These are phyloP conservation scores for Vanessa tameamea DNA, from an alignment of 1,140 invertebrate species.

Conservation along the genomic window DNA sequence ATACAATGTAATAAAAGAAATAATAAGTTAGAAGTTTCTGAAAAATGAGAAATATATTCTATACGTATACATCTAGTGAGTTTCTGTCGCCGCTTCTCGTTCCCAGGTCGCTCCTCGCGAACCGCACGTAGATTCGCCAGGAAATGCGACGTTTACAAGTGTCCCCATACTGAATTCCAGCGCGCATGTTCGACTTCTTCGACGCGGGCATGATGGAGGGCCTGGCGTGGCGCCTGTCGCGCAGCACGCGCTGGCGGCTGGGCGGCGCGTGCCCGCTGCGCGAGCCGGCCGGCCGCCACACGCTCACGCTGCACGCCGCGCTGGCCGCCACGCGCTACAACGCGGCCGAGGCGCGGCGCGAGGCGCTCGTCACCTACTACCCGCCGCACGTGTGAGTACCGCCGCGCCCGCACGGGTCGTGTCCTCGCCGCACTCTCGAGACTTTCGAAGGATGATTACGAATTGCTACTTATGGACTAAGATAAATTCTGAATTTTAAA, in stretches of 20 bases:
- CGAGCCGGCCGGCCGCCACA: conserved; percentile 63
- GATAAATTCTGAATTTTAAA: too few relatives aligned
- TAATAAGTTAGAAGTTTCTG: too few relatives aligned
- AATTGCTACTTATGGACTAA: too few relatives aligned
- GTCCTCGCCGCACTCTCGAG: too few relatives aligned
- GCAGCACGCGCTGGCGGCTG: conserved; percentile 66
- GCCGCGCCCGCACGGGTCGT: background rate
- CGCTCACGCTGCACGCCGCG: conserved; percentile 63
- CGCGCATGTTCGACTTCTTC: conserved; percentile 93
- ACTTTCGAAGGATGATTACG: too few relatives aligned
- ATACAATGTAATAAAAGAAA: too few relatives aligned
- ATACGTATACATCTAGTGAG: too few relatives aligned
- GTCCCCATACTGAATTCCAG: conserved; percentile 63
- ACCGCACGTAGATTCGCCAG: background rate
- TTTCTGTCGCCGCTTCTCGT: too few relatives aligned
- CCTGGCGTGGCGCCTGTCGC: conserved; percentile 82
- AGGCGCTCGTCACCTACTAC: conserved; percentile 70
- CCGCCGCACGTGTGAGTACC: conserved; percentile 71
- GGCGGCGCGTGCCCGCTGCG: conserved; percentile 64
- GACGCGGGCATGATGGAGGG: conserved; percentile 93
- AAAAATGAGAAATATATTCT: too few relatives aligned
- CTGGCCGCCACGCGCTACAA: conserved; percentile 62
- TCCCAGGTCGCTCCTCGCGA: too few relatives aligned
- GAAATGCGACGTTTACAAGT: too few relatives aligned
- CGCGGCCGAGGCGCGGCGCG: conserved; percentile 43